phyloP scores from a whole-genome alignment of 2,797 vertebrate genomes.

The Pyrocephalus nanus region DNA sequence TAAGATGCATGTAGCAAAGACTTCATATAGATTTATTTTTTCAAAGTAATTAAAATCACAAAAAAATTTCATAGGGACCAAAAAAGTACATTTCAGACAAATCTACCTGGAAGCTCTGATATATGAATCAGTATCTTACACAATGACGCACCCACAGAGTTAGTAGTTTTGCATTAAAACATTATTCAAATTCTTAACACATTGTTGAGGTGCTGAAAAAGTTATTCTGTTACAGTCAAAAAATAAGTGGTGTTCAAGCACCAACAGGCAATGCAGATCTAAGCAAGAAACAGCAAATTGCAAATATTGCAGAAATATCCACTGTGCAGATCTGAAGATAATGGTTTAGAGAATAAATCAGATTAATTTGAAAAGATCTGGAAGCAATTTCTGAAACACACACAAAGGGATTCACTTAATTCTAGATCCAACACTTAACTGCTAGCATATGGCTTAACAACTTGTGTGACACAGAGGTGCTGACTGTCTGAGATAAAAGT shows the following conservation, averaged over 20 bases:
- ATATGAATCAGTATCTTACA: background rate
- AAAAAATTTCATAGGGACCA: background rate
- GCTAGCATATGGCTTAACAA: background rate
- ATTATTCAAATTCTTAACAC: background rate
- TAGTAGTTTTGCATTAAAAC: background rate
- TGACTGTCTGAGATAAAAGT: background rate
- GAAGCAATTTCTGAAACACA: background rate
- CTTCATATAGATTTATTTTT: background rate
- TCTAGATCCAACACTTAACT: background rate
- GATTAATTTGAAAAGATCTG: background rate
- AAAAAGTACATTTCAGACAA: background rate
- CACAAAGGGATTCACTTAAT: background rate
- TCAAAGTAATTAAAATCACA: background rate
- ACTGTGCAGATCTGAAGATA: background rate
- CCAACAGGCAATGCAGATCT: background rate
- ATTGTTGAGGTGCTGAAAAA: background rate
- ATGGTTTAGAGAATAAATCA: background rate
- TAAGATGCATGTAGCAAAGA: background rate
- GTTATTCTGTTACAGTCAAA: background rate
- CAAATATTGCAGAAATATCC: background rate
- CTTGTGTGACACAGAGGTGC: background rate
- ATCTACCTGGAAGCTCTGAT: background rate
- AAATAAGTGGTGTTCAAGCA: background rate
- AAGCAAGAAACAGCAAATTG: background rate
- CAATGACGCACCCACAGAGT: background rate